Percentiles rank a stretch among this genome's conserved stretches.
phyloP scores from a whole-genome alignment of 2,888 invertebrate species.

The Dicycla oo region DNA sequence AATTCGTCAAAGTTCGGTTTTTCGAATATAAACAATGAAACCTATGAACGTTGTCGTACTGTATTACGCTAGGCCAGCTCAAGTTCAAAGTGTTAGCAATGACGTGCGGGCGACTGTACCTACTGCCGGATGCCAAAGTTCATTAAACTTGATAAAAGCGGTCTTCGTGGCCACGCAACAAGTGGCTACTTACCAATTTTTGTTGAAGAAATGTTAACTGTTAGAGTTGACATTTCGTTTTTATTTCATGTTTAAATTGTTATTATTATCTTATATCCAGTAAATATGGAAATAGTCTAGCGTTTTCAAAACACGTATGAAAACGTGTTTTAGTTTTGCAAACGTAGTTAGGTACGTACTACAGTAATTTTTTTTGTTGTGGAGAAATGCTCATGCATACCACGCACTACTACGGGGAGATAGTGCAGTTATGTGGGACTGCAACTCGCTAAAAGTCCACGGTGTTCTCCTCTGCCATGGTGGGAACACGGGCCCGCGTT shows the following conservation, averaged over 20 bases:
- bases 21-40: no score
- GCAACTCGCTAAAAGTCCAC: no score
- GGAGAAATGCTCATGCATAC: no score
- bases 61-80: background rate
- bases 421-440: no score
- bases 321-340: background rate
- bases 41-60: no score
- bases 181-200: background rate
- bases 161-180: background rate
- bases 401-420: no score
- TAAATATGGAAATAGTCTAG: background rate
- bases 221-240: no score
- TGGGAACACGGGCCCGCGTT: no score
- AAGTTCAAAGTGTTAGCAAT: background rate
- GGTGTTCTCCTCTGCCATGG: no score
- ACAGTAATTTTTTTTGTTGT: no score
- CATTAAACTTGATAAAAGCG: slow-evolving; percentile 18
- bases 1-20: no score
- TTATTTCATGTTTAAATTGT: background rate
- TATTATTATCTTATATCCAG: background rate
- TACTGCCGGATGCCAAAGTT: background rate
- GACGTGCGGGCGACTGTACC: background rate
- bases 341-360: no score
- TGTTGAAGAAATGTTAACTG: background rate
- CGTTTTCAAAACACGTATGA: background rate